These are phyloP conservation scores for Diabrotica virgifera DNA, from an alignment of 1,140 invertebrate genomes.

Conservation along the genomic window DNA sequence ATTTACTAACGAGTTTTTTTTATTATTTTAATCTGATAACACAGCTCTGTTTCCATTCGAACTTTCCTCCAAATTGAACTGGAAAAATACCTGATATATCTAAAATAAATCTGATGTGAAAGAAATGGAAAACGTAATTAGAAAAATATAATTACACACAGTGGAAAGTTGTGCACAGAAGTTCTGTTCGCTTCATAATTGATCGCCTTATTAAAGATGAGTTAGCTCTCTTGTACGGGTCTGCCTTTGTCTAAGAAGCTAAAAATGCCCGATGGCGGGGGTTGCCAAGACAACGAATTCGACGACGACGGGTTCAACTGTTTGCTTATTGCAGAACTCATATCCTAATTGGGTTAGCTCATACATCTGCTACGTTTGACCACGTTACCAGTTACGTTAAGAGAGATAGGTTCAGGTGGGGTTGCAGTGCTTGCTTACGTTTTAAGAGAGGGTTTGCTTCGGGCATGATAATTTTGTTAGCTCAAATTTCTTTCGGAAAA, in stretches of 20 bases:
- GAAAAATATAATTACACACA: slow-evolving; percentile 46
- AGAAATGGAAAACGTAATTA: slow-evolving; percentile 43
- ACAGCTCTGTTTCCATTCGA: too few species aligned
- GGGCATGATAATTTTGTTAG: too few species aligned
- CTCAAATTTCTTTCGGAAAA: too few species aligned
- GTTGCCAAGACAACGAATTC: slow-evolving; percentile 36
- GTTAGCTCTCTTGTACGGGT: slow-evolving; percentile 35
- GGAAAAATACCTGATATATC: slow-evolving; percentile 32
- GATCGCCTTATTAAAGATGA: slow-evolving; percentile 51
- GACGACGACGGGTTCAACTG: slow-evolving; percentile 28
- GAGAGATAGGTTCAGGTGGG: too few species aligned
- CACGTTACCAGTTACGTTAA: too few species aligned
- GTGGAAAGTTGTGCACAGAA: slow-evolving; percentile 45
- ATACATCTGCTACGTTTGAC: slow-evolving; percentile 38
- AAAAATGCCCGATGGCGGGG: slow-evolving; percentile 12
- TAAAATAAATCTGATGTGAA: slow-evolving; percentile 38
- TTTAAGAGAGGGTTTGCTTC: too few species aligned
- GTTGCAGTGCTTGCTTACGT: too few species aligned
- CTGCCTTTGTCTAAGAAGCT: slow-evolving; percentile 41
- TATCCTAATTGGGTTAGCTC: slow-evolving; percentile 48
- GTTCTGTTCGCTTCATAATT: slow-evolving; percentile 47
- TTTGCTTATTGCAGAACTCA: slow-evolving; percentile 48
- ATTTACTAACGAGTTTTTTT: too few species aligned
- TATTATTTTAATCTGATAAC: too few species aligned
- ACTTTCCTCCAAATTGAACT: too few species aligned